Conservation (phyloP, 2,113 vertebrate species). For the Salvelinus namaycush region DNA sequence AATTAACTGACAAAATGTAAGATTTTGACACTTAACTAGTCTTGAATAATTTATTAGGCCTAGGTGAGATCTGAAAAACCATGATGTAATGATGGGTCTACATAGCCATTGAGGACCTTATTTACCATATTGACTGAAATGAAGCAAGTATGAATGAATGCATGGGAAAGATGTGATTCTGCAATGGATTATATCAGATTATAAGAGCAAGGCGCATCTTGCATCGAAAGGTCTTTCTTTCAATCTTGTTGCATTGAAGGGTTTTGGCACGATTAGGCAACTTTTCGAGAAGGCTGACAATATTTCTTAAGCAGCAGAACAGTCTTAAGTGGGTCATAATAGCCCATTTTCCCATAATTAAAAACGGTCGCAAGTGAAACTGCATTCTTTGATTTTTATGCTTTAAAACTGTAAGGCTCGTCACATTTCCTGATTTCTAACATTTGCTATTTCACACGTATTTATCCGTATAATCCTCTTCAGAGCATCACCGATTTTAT, state of each 20-base stretch:
- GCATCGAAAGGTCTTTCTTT: conserved; percentile 18
- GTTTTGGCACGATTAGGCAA: conserved; percentile 22
- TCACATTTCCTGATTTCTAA: conserved; percentile 20
- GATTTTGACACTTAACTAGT: conserved; percentile 1
- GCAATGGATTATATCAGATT: background rate
- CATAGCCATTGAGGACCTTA: conserved; percentile 16
- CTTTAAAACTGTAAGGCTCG: conserved; percentile 18
- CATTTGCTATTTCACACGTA: conserved; percentile 23
- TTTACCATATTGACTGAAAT: conserved; percentile 9
- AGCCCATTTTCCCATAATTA: conserved; percentile 27
- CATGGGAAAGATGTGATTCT: conserved; percentile 1
- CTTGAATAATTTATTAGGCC: conserved; percentile 23
- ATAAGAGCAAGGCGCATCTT: background rate
- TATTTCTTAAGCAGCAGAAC: conserved; percentile 28
- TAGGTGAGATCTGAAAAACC: background rate
- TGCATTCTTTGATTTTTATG: conserved; percentile 32
- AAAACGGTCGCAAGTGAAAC: conserved; percentile 33
- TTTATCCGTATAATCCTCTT: background rate
- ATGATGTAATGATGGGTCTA: conserved; percentile 9
- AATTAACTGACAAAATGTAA: background rate
- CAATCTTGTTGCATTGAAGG: conserved; percentile 25
- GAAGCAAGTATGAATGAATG: background rate
- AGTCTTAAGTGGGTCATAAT: conserved; percentile 8
- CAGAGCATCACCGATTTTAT: background rate
- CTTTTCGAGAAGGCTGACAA: conserved; percentile 47